phyloP scores from a whole-genome alignment of 1,140 invertebrate species.

The Aplysia californica region DNA sequence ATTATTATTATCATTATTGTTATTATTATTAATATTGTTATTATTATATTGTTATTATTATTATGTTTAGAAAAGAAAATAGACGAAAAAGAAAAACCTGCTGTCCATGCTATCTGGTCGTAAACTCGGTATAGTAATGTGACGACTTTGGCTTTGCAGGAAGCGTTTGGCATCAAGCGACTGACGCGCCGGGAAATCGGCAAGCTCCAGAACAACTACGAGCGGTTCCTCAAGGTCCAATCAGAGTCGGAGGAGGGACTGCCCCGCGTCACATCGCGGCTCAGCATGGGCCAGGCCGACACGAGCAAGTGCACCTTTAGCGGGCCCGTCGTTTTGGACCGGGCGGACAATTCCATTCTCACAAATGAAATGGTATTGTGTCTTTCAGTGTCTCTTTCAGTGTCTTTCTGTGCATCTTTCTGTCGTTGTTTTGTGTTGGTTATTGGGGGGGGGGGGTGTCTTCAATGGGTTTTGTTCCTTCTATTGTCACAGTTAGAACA shows the following conservation, averaged over 20 bases:
- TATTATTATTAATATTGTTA: not conserved
- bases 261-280: not conserved
- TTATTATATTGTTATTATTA: not conserved
- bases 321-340: not conserved
- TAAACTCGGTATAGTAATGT: not conserved
- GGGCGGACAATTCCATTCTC: not conserved
- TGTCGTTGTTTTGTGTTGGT: not conserved
- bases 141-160: slow-evolving; percentile 52
- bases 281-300: not conserved
- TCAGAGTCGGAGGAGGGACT: slow-evolving; percentile 1
- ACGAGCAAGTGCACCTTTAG: not conserved
- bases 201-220: slow-evolving; percentile 89
- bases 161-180: slow-evolving; percentile 91
- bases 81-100: not conserved
- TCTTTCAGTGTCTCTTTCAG: no score
- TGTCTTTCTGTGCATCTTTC: not conserved
- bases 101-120: not conserved
- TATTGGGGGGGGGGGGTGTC: not conserved
- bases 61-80: no score
- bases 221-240: slow-evolving; percentile 63
- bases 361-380: slow-evolving; percentile 21
- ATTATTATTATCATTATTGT: not conserved
- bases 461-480: not conserved
- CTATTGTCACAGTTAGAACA: no score
- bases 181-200: slow-evolving; percentile 91